Conservation (phyloP, 2,113 vertebrate genomes). For the Sapayoa aenigma region DNA sequence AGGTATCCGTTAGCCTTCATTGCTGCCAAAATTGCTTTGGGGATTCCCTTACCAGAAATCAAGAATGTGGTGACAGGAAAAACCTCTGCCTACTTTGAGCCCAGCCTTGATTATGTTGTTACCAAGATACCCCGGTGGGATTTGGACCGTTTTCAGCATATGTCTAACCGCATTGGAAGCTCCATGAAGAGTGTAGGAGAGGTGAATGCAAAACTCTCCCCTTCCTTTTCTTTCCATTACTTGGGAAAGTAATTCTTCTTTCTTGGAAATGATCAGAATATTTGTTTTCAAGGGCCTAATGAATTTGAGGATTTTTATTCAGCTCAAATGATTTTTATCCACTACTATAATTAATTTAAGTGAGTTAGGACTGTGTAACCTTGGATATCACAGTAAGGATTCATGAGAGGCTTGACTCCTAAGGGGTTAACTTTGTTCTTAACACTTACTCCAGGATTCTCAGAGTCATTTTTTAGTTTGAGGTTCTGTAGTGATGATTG, state of each 20-base stretch:
- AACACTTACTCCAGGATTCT: not conserved
- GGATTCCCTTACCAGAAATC: conserved; percentile 91
- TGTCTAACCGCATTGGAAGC: conserved; percentile 85
- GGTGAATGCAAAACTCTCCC: conserved; percentile 65
- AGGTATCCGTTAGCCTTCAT: conserved; percentile 94
- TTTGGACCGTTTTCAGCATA: conserved; percentile 90
- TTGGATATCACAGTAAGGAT: not conserved
- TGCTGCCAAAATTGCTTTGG: conserved; percentile 91
- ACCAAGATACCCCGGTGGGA: conserved; percentile 97
- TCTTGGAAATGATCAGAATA: not conserved
- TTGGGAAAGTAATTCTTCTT: not conserved
- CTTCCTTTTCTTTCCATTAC: not conserved
- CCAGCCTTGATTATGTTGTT: conserved; percentile 93
- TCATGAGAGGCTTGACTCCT: not conserved
- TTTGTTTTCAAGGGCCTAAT: not conserved
- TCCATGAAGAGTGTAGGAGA: conserved; percentile 97
- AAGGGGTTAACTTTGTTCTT: not conserved
- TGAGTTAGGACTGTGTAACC: not conserved
- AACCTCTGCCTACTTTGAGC: conserved; percentile 94
- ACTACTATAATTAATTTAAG: not conserved
- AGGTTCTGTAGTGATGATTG: not conserved
- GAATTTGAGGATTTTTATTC: not conserved
- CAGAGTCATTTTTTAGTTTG: not conserved
- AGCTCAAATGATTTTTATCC: not conserved
- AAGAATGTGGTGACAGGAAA: conserved; percentile 89